These are phyloP conservation scores for Aromia moschata DNA, from an alignment of 2,888 invertebrate species.

Conservation along the genomic window DNA sequence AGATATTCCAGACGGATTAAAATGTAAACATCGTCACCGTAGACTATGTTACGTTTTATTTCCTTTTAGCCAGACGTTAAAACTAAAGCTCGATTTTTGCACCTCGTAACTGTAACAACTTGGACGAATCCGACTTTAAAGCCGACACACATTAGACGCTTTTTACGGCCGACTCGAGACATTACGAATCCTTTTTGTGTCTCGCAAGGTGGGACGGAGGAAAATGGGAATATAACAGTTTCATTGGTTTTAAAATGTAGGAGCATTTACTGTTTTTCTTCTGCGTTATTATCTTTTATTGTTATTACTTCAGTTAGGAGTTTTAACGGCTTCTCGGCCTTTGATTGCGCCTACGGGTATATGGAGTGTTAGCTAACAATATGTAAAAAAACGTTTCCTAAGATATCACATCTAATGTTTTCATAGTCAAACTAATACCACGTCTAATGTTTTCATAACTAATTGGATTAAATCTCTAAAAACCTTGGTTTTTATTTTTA, in stretches of 20 bases:
- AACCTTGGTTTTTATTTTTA: too few species aligned
- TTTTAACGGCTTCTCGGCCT: neutral
- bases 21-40: neutral
- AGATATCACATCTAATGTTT: too few species aligned
- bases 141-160: constrained; percentile 10
- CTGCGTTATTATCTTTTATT: neutral
- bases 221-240: neutral
- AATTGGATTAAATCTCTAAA: too few species aligned
- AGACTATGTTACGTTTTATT: neutral
- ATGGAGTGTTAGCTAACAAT: neutral
- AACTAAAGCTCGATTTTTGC: constrained; percentile 8
- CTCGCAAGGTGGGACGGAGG: neutral
- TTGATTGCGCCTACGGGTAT: neutral
- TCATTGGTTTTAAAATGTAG: constrained; percentile 8
- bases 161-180: constrained; percentile 11
- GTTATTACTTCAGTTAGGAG: neutral
- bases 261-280: neutral
- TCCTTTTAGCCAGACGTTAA: neutral
- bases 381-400: neutral
- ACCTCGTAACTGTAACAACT: constrained; percentile 5
- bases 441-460: too few species aligned
- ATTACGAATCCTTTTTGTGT: constrained; percentile 11
- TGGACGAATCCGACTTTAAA: constrained; percentile 6
- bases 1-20: neutral
- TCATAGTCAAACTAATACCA: too few species aligned